These are phyloP conservation scores for Papilio xuthus DNA, from an alignment of 1,140 invertebrate species.

Conservation along the genomic window DNA sequence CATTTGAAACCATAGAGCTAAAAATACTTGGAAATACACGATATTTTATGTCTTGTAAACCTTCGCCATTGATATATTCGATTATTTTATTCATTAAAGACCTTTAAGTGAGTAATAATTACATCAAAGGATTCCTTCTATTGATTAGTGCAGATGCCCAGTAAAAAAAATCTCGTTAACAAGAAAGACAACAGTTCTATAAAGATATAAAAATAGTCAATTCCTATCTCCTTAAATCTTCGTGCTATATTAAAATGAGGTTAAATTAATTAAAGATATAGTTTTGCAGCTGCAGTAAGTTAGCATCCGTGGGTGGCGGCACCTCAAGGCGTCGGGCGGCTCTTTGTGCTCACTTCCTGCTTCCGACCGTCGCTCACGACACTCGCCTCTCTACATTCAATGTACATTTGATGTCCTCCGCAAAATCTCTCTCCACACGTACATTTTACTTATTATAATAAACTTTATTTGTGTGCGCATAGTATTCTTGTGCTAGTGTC, in stretches of 20 bases:
- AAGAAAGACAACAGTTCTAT: neutral
- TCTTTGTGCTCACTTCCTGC: slow-evolving; percentile 69
- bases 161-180: neutral
- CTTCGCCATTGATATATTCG: neutral
- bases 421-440: slow-evolving; percentile 31
- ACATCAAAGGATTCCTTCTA: neutral
- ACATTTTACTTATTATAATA: neutral
- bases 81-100: neutral
- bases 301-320: slow-evolving; percentile 53
- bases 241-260: neutral
- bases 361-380: slow-evolving; percentile 57
- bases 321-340: slow-evolving; percentile 54
- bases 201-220: neutral
- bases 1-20: slow-evolving; percentile 2
- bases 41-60: neutral
- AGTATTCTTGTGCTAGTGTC: too few species aligned
- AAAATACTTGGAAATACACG: neutral
- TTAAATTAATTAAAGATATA: slow-evolving; percentile 25
- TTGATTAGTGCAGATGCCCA: neutral
- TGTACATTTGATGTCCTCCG: slow-evolving; percentile 68
- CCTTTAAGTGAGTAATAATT: neutral
- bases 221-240: neutral
- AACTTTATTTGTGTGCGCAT: neutral
- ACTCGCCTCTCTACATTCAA: slow-evolving; percentile 56
- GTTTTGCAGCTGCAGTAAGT: slow-evolving; percentile 1